phyloP scores from a whole-genome alignment of 2,888 invertebrate genomes.

The Ametastegia equiseti region DNA sequence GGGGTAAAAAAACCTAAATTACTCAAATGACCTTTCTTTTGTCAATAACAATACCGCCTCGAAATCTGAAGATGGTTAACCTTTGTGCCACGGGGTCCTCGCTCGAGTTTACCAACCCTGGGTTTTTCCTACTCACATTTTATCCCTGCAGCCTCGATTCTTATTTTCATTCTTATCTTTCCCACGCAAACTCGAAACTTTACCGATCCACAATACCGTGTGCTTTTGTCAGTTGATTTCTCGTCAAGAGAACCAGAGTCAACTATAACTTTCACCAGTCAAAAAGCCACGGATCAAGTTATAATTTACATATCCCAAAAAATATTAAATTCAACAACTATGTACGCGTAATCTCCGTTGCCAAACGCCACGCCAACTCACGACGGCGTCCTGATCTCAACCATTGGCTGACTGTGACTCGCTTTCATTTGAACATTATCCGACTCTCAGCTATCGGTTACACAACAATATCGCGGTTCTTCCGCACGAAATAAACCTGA shows the following conservation, averaged over 20 bases:
- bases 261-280: background rate
- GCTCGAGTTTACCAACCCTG: background rate
- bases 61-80: conserved; percentile 45
- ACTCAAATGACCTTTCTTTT: conserved; percentile 47
- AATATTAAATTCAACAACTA: background rate
- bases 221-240: background rate
- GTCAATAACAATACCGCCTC: conserved; percentile 44
- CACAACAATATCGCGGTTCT: too few relatives aligned
- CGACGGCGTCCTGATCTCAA: background rate
- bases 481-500: background rate
- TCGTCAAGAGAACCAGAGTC: background rate
- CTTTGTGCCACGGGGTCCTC: conserved; percentile 36
- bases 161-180: background rate
- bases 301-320: background rate
- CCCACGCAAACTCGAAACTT: background rate
- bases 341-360: background rate
- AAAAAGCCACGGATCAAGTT: background rate
- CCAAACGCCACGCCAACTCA: background rate
- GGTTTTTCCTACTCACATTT: conserved; percentile 7
- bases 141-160: background rate
- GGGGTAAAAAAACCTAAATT: conserved; percentile 30
- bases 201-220: background rate
- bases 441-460: background rate
- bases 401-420: background rate
- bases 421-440: background rate